Percentiles rank a stretch among this genome's conserved stretches.
Evolutionary conservation across 2,888 invertebrate species (phyloP).

Genomic region (Chalcosyrphus nemorum): DNA sequence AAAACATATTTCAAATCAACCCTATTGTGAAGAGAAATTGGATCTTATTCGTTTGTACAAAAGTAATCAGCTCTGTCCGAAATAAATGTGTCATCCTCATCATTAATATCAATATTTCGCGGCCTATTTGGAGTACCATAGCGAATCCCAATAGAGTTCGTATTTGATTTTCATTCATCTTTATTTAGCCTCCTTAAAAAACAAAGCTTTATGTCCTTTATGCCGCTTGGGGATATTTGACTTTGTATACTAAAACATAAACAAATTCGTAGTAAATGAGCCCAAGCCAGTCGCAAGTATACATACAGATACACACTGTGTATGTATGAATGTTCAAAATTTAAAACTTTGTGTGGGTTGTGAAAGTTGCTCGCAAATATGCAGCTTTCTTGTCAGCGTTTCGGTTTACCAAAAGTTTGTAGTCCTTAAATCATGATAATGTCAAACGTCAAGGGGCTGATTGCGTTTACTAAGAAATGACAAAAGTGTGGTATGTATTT

Average conservation of each 20-base stretch:
- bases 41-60: too few relatives aligned
- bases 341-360: constrained; percentile 56
- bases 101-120: constrained; percentile 25
- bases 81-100: constrained; percentile 43
- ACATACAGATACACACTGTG: too few relatives aligned
- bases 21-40: too few relatives aligned
- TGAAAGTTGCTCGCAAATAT: constrained; percentile 31
- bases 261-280: constrained; percentile 24
- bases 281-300: constrained; percentile 8
- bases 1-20: too few relatives aligned
- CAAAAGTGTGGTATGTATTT: neutral
- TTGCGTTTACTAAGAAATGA: constrained; percentile 15
- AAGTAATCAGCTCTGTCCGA: too few relatives aligned
- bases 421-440: constrained; percentile 18
- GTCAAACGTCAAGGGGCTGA: constrained; percentile 22
- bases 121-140: constrained; percentile 46
- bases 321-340: too few relatives aligned
- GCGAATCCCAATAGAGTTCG: constrained; percentile 31
- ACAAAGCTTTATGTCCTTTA: constrained; percentile 17
- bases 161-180: constrained; percentile 40
- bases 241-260: constrained; percentile 35
- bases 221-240: constrained; percentile 45
- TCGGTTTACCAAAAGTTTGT: neutral
- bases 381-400: constrained; percentile 34
- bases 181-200: constrained; percentile 32